Percentiles rank a stretch among this genome's conserved stretches.
Evolutionary conservation across 2,888 invertebrate species (phyloP).

Genomic region (Orthosia incerta): DNA sequence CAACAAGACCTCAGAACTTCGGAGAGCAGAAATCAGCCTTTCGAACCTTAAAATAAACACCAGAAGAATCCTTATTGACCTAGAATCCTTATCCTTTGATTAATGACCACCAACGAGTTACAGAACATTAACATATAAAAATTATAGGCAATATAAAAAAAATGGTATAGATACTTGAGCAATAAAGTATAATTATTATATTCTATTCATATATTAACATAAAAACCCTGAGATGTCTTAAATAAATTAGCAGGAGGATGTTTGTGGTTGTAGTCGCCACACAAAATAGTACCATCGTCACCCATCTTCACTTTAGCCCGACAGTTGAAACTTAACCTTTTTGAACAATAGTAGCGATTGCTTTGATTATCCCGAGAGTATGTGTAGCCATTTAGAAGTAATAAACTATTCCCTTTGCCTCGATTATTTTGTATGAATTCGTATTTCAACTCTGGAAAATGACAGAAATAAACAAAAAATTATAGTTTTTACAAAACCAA

Average conservation of each 20-base stretch:
- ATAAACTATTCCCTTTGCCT: constrained; percentile 49
- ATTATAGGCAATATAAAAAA: no score
- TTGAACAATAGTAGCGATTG: constrained; percentile 29
- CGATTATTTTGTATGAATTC: constrained; percentile 50
- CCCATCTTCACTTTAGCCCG: constrained; percentile 21
- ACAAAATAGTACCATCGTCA: background rate
- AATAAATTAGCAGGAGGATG: constrained; percentile 17
- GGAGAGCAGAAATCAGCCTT: no score
- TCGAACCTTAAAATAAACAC: no score
- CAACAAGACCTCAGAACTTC: no score
- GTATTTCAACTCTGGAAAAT: constrained; percentile 17
- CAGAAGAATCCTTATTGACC: no score
- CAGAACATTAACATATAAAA: no score
- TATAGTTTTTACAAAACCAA: background rate
- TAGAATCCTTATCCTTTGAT: no score
- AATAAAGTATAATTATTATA: no score
- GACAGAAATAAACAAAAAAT: background rate
- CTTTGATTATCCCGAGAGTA: constrained; percentile 15
- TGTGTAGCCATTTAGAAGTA: constrained; percentile 52
- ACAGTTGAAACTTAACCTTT: constrained; percentile 24
- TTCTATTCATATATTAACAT: background rate
- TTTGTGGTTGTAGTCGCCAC: background rate
- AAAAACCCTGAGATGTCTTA: background rate
- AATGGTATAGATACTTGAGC: no score
- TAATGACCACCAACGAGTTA: no score